A percentile compares a stretch with the other conserved stretches of the same genome.
phyloP scores from a whole-genome alignment of 2,888 invertebrate species.

The Escarpia spicata region DNA sequence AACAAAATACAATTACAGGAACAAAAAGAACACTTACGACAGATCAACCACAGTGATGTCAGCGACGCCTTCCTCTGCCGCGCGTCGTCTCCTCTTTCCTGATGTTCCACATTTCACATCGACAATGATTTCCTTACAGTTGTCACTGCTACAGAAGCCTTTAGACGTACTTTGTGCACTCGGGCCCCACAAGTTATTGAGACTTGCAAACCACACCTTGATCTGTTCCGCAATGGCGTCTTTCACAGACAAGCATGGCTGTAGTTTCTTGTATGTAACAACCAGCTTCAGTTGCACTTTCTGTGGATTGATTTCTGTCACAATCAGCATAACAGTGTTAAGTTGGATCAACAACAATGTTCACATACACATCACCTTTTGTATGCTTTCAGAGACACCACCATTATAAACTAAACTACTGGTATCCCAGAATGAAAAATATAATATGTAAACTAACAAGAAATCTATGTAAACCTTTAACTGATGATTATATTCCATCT shows the following conservation, averaged over 20 bases:
- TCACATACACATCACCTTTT: neutral
- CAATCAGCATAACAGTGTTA: neutral
- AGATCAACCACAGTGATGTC: neutral
- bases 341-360: neutral
- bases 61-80: neutral
- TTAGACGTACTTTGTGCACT: neutral
- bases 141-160: neutral
- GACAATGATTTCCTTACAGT: neutral
- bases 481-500: neutral
- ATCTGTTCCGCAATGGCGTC: neutral
- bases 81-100: neutral
- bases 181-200: neutral
- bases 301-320: neutral
- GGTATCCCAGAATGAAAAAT: neutral
- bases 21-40: neutral
- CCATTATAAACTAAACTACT: too few relatives aligned
- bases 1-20: neutral
- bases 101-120: neutral
- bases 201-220: neutral
- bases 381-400: too few relatives aligned
- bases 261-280: neutral
- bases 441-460: neutral
- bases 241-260: neutral
- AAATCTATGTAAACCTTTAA: neutral
- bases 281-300: neutral